Percentiles rank a stretch among this genome's conserved stretches.
Conservation (phyloP, 2,888 invertebrate genomes). For the Tortrix viridana region DNA sequence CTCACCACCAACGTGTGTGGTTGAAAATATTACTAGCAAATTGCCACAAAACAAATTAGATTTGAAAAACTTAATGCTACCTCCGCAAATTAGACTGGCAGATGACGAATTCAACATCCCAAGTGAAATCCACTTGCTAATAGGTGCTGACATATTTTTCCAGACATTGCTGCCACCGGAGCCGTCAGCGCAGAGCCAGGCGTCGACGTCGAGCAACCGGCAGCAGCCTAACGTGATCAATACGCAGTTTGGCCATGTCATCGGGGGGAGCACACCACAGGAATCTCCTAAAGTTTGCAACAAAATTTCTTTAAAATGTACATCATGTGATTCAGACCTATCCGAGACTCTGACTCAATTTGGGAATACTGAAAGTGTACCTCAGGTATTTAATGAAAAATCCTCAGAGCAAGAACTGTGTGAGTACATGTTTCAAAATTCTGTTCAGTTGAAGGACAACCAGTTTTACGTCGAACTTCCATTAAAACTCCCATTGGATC, state of each 20-base stretch:
- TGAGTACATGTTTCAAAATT: conserved; percentile 32
- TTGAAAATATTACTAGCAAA: conserved; percentile 40
- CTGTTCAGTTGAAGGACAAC: conserved; percentile 30
- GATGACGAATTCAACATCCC: conserved; percentile 35
- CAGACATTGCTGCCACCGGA: conserved; percentile 36
- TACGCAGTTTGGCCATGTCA: conserved; percentile 32
- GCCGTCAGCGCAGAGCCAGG: background rate
- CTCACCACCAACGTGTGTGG: conserved; percentile 25
- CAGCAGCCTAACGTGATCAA: conserved; percentile 16
- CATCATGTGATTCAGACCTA: conserved; percentile 25
- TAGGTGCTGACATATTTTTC: conserved; percentile 40
- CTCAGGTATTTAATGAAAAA: conserved; percentile 34
- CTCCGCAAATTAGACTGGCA: conserved; percentile 30
- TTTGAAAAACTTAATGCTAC: conserved; percentile 21
- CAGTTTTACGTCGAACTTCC: conserved; percentile 39
- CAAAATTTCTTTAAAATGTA: conserved; percentile 10
- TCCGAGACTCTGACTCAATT: conserved; percentile 12
- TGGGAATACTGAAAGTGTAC: conserved; percentile 36
- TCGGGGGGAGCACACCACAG: conserved; percentile 26
- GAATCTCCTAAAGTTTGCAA: background rate
- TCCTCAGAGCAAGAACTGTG: conserved; percentile 35
- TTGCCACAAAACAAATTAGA: conserved; percentile 39
- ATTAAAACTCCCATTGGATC: conserved; percentile 28
- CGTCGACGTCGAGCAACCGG: background rate
- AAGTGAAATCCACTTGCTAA: conserved; percentile 8